Base-by-base conservation (phyloP, 1,140 invertebrate species). In the Drosophila repleta region DNA sequence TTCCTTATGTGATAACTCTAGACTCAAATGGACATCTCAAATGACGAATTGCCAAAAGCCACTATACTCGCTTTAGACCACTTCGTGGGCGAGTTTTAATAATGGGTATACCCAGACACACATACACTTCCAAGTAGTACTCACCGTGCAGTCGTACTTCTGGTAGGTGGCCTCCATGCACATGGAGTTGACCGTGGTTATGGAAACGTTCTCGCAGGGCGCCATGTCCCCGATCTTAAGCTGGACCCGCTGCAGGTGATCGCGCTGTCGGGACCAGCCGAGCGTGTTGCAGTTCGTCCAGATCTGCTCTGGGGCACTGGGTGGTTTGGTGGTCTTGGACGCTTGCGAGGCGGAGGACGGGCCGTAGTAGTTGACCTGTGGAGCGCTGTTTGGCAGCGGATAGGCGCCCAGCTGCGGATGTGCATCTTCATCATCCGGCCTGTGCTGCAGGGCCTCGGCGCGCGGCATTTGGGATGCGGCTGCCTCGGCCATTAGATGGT, bases 131-230 rank as follows among this genome's bases (percentile, higher is more conserved):
- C 8, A 24, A 24, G 29, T 7, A 29, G 29, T 17, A 93, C 95
- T 95, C 92, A 96, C 96, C 91, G 94, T 95, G 83, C 96, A 96
- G 91, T 96, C 96, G 67, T 96, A 94, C 77, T 94, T 94, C 55
- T 95, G 95, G 83, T 95, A 95, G 15, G 95, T 93, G n/a, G 95
- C 94, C 77, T 96, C 96, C n/a, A 96, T 95, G 85, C 96, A 97
- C 68, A 97, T 93, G 80, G 95, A 95, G 77, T 97, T 97, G 3
- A 95, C 94, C 20, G 94, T 96, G 0, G 96, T 94, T 49, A 97
- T 97, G 78, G 96, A 96, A 26, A 96, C 94, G 82, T 97, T 97
- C 85, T 96, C 96, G 79, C 96, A 97, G 49, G 93, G 94, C 72
- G 96, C 95, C 96, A 96, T 96, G 17, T 94, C 92, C 43, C 94